Conservation (phyloP, 2,888 invertebrate species). For the Capitulum mitella region DNA sequence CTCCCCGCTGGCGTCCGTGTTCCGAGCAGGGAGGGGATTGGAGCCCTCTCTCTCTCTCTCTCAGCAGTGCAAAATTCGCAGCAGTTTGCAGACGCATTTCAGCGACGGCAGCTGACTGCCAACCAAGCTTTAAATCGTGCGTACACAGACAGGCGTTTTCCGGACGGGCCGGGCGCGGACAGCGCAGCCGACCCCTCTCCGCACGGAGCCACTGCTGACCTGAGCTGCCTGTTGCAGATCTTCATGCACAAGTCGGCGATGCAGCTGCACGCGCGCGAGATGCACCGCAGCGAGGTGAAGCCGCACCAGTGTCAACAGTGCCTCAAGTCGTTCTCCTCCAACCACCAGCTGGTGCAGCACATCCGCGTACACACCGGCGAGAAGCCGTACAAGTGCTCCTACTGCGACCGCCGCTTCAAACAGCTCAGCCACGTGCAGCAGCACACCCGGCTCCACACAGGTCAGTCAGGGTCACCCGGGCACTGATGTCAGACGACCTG, state of each 20-base stretch:
- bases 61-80: too few species aligned
- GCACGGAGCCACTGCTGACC: too few species aligned
- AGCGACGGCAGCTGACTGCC: too few species aligned
- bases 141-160: too few species aligned
- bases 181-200: too few species aligned
- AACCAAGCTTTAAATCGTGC: too few species aligned
- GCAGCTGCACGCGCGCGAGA: constrained; percentile 73
- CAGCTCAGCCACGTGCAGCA: constrained; percentile 95
- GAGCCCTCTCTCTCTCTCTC: too few species aligned
- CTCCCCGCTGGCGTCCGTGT: too few species aligned
- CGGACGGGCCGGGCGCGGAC: too few species aligned
- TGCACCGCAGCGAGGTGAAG: constrained; percentile 62
- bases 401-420: constrained; percentile 93
- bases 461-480: constrained; percentile 63
- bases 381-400: constrained; percentile 94
- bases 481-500: too few species aligned
- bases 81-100: too few species aligned
- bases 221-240: constrained; percentile 55
- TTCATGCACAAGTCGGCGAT: constrained; percentile 96
- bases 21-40: too few species aligned
- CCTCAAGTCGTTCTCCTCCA: constrained; percentile 92
- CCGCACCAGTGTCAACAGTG: constrained; percentile 97
- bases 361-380: constrained; percentile 95
- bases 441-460: constrained; percentile 91
- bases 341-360: constrained; percentile 92